phyloP scores from a whole-genome alignment of 1,140 invertebrate species.

The Tigriopus japonicus region DNA sequence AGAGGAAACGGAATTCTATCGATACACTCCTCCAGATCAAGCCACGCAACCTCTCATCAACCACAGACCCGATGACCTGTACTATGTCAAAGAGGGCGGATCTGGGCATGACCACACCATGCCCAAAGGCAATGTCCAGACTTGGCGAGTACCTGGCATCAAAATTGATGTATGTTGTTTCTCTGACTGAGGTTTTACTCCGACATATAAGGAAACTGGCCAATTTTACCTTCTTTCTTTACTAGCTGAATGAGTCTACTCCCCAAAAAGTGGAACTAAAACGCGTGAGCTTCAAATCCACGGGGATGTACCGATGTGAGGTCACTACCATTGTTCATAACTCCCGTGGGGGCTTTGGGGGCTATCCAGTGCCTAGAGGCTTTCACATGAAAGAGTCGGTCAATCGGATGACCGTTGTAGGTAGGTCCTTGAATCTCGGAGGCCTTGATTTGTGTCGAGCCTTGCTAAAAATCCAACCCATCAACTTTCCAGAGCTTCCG shows the following conservation, averaged over 20 bases:
- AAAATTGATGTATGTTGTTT: constrained; percentile 9
- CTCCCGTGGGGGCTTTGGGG: background rate
- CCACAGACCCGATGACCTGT: background rate
- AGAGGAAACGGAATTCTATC: constrained; percentile 11
- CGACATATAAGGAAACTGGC: no score
- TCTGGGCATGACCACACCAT: background rate
- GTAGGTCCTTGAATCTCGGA: background rate
- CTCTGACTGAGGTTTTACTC: no score
- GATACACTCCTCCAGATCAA: background rate
- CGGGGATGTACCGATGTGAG: constrained; percentile 9
- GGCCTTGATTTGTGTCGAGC: background rate
- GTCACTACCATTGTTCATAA: constrained; percentile 5
- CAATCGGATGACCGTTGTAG: constrained; percentile 6
- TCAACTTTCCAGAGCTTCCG: background rate
- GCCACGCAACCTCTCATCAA: background rate
- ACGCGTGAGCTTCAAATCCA: constrained; percentile 4
- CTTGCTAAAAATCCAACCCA: background rate
- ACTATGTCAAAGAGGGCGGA: background rate
- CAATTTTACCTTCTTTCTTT: no score
- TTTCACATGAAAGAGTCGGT: constrained; percentile 10
- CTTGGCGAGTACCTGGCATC: constrained; percentile 7
- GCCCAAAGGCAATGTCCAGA: background rate
- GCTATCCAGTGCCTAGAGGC: background rate
- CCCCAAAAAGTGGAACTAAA: constrained; percentile 5
- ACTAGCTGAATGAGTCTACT: background rate